A percentile compares a stretch with the other conserved stretches of the same genome.
phyloP scores from a whole-genome alignment of 2,113 vertebrate species.

The Potamarius usumacintae region DNA sequence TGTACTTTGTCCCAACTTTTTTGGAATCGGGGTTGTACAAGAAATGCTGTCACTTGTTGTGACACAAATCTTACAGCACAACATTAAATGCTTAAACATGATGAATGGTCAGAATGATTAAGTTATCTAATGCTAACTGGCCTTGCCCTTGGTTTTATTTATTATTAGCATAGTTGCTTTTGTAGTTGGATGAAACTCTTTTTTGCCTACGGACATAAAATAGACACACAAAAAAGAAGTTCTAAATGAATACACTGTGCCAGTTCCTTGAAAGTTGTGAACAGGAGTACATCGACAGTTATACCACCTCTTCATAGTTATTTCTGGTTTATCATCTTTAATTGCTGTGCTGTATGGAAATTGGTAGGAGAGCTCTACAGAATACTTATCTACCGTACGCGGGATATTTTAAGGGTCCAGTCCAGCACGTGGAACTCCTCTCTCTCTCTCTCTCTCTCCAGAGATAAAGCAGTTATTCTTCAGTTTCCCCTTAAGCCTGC shows the following conservation, averaged over 20 bases:
- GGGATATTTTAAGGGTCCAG: constrained; percentile 26
- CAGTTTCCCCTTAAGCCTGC: constrained; percentile 40
- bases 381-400: constrained; percentile 30
- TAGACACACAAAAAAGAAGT: not conserved
- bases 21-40: no score
- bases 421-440: constrained; percentile 15
- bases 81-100: not conserved
- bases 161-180: not conserved
- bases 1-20: no score
- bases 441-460: constrained; percentile 30
- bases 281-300: not conserved
- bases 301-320: constrained; percentile 18
- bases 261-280: constrained; percentile 11
- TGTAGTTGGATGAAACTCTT: not conserved
- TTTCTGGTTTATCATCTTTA: constrained; percentile 33
- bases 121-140: not conserved
- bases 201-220: not conserved
- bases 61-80: not conserved
- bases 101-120: not conserved
- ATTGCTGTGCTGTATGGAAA: constrained; percentile 28
- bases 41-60: not conserved
- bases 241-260: not conserved
- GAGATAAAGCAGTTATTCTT: constrained; percentile 41
- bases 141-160: not conserved
- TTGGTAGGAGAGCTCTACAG: constrained; percentile 1